These are phyloP conservation scores for Pseudanteris insignis DNA, from an alignment of 2,888 invertebrate species.

Conservation along the genomic window DNA sequence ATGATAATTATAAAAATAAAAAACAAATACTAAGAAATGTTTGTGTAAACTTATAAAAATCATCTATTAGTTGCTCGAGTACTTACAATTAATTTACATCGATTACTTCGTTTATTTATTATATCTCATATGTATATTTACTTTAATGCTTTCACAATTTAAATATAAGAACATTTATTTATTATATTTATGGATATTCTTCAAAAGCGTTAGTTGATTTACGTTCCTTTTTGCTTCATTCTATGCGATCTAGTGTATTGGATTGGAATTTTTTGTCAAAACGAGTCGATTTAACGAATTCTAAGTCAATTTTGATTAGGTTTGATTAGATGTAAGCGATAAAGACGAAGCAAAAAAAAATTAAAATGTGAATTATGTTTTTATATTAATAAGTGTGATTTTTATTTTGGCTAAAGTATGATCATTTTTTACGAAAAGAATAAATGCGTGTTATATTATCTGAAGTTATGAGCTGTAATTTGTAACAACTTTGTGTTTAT, in stretches of 20 bases:
- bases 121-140: neutral
- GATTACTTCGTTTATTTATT: neutral
- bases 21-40: slow-evolving; percentile 10
- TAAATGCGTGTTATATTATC: slow-evolving; percentile 29
- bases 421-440: neutral
- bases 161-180: slow-evolving; percentile 11
- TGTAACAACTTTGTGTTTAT: slow-evolving; percentile 40
- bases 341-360: neutral
- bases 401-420: slow-evolving; percentile 14
- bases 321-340: neutral
- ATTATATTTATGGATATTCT: slow-evolving; percentile 22
- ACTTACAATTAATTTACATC: slow-evolving; percentile 28
- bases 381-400: slow-evolving; percentile 1
- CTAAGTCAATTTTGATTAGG: slow-evolving; percentile 13
- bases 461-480: slow-evolving; percentile 46
- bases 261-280: neutral
- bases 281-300: neutral
- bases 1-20: slow-evolving; percentile 1
- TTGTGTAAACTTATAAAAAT: slow-evolving; percentile 13
- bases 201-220: slow-evolving; percentile 13
- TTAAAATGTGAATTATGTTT: too few relatives aligned
- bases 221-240: neutral
- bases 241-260: slow-evolving; percentile 9
- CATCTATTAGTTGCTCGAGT: slow-evolving; percentile 25
- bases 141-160: slow-evolving; percentile 5